Percentiles rank a stretch among this genome's conserved stretches.
phyloP scores from a whole-genome alignment of 2,888 invertebrate species.

The Noctua fimbriata region DNA sequence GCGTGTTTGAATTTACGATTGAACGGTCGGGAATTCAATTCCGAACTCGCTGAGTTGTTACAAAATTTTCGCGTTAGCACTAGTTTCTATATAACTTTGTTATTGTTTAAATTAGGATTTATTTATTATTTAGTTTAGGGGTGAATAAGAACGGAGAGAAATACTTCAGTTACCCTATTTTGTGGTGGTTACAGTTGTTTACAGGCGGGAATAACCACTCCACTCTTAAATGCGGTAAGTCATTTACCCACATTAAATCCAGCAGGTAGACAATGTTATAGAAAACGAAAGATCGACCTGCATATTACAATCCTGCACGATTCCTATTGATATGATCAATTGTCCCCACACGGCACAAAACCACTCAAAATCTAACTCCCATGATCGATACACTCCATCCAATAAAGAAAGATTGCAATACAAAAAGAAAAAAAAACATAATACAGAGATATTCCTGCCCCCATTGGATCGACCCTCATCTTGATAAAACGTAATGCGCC shows the following conservation, averaged over 20 bases:
- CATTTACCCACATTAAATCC: neutral
- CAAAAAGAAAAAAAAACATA: constrained; percentile 47
- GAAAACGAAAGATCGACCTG: neutral
- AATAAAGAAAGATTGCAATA: constrained; percentile 57
- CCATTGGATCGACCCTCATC: constrained; percentile 61
- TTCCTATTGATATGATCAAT: neutral
- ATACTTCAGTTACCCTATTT: neutral
- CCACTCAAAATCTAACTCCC: constrained; percentile 28
- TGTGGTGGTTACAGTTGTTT: neutral
- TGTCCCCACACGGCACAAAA: neutral
- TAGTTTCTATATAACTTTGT: constrained; percentile 27
- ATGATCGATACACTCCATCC: constrained; percentile 38
- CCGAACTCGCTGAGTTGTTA: constrained; percentile 39
- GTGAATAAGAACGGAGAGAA: neutral
- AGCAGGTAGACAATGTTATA: neutral
- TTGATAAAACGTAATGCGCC: constrained; percentile 60
- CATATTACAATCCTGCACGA: neutral
- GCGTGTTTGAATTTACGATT: constrained; percentile 62
- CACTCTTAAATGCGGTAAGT: neutral
- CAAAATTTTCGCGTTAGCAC: constrained; percentile 26
- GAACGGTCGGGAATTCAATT: constrained; percentile 57
- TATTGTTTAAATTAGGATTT: neutral
- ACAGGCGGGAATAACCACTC: neutral
- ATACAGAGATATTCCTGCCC: constrained; percentile 38
- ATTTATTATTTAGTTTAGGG: too few relatives aligned